Conservation (phyloP, 2,888 invertebrate genomes). For the Formica aserva region DNA sequence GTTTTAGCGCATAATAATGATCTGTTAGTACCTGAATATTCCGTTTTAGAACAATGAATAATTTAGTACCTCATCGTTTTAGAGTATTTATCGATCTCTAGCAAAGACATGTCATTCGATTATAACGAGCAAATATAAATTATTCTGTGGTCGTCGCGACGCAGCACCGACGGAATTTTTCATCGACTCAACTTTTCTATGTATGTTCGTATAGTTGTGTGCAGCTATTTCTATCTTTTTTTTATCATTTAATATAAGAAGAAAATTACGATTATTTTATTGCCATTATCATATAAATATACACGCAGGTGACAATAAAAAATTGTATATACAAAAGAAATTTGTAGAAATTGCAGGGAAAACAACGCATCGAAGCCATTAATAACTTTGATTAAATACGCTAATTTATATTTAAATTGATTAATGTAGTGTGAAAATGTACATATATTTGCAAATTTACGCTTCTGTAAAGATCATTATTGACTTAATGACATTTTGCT, state of each 20-base stretch:
- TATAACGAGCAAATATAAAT: conserved; percentile 19
- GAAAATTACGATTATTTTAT: not conserved
- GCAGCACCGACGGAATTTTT: not conserved
- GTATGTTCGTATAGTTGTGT: not conserved
- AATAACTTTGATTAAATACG: not conserved
- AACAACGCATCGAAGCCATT: not conserved
- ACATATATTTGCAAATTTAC: not conserved
- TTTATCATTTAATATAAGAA: not conserved
- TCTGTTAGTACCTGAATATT: not conserved
- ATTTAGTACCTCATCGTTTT: not conserved
- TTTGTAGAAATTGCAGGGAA: not conserved
- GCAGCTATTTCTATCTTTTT: not conserved
- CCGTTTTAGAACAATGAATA: not conserved
- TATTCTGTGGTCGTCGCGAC: conserved; percentile 9
- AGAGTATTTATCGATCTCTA: conserved; percentile 3
- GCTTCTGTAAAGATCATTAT: conserved; percentile 4
- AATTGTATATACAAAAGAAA: not conserved
- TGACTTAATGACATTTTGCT: conserved; percentile 24
- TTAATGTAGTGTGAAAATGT: not conserved
- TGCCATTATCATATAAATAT: not conserved
- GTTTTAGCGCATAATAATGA: not conserved
- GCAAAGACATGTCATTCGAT: not conserved
- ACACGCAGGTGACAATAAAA: not conserved
- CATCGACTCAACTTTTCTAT: not conserved
- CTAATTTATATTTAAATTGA: not conserved